phyloP scores from a whole-genome alignment of 1,140 invertebrate species.

The Pseudomyrmex pallidus region DNA sequence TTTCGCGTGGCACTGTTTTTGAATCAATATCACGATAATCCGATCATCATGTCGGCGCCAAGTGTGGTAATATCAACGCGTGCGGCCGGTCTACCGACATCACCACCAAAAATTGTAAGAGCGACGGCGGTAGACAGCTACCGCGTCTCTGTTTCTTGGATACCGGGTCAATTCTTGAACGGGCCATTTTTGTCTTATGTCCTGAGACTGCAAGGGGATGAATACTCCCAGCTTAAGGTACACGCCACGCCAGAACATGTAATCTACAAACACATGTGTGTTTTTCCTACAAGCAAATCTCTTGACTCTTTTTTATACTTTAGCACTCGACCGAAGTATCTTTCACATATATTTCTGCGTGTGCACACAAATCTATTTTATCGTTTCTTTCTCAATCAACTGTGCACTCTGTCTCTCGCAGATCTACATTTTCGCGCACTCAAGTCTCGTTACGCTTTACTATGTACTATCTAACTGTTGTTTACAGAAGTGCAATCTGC shows the following conservation, averaged over 20 bases:
- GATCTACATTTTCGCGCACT: slow-evolving; percentile 22
- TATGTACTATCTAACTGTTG: slow-evolving; percentile 55
- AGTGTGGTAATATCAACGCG: slow-evolving; percentile 93
- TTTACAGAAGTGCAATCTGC: slow-evolving; percentile 25
- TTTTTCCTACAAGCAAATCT: neutral
- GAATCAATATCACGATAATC: slow-evolving; percentile 85
- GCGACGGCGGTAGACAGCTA: slow-evolving; percentile 93
- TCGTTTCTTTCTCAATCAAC: slow-evolving; percentile 5
- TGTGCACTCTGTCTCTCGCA: neutral
- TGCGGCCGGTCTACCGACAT: slow-evolving; percentile 90
- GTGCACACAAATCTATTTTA: neutral
- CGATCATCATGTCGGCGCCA: slow-evolving; percentile 91
- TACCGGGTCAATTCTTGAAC: slow-evolving; percentile 93
- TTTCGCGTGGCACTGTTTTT: slow-evolving; percentile 92
- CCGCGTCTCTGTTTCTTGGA: slow-evolving; percentile 94
- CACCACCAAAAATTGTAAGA: slow-evolving; percentile 90
- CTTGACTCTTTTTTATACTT: neutral
- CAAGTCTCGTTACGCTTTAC: slow-evolving; percentile 46
- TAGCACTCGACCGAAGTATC: neutral
- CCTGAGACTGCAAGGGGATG: slow-evolving; percentile 87
- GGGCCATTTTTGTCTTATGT: slow-evolving; percentile 95
- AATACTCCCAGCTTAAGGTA: slow-evolving; percentile 89
- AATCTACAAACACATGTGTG: neutral
- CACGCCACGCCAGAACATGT: slow-evolving; percentile 82
- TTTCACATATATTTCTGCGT: neutral